phyloP scores from a whole-genome alignment of 1,140 invertebrate genomes.

The Chymomyza costata region DNA sequence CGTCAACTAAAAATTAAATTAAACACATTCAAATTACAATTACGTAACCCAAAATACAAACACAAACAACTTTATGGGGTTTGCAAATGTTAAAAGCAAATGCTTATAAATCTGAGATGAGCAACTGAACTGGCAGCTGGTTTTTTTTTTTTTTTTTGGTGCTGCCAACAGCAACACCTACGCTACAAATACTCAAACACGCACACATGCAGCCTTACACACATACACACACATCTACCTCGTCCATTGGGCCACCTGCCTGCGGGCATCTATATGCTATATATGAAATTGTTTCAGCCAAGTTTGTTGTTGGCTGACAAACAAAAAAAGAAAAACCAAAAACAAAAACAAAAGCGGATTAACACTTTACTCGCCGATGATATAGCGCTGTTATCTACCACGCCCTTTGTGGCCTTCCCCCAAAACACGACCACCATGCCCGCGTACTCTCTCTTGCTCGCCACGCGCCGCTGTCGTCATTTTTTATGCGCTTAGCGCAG shows the following conservation, averaged over 20 bases:
- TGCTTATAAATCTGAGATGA: constrained; percentile 16
- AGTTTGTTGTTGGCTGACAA: constrained; percentile 24
- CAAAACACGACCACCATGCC: not conserved
- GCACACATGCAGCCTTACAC: not conserved
- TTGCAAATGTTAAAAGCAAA: too few relatives aligned
- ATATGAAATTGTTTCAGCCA: too few relatives aligned
- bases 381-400: constrained; percentile 29
- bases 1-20: constrained; percentile 54
- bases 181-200: constrained; percentile 4
- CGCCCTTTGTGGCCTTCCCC: not conserved
- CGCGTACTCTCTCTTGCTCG: not conserved
- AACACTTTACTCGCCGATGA: constrained; percentile 64
- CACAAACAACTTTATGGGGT: constrained; percentile 5
- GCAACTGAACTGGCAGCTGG: constrained; percentile 5
- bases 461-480: too few relatives aligned
- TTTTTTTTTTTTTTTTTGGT: too few relatives aligned
- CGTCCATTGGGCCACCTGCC: not conserved
- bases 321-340: constrained; percentile 12
- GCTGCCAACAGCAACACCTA: constrained; percentile 29
- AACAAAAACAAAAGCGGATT: constrained; percentile 72
- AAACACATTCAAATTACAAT: constrained; percentile 69
- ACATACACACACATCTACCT: not conserved
- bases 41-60: constrained; percentile 50
- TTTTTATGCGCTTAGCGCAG: not conserved
- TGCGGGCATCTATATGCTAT: not conserved